Percentiles rank a stretch among this genome's conserved stretches.
Conservation (phyloP, 1,140 invertebrate genomes). For the Helicoverpa zea region DNA sequence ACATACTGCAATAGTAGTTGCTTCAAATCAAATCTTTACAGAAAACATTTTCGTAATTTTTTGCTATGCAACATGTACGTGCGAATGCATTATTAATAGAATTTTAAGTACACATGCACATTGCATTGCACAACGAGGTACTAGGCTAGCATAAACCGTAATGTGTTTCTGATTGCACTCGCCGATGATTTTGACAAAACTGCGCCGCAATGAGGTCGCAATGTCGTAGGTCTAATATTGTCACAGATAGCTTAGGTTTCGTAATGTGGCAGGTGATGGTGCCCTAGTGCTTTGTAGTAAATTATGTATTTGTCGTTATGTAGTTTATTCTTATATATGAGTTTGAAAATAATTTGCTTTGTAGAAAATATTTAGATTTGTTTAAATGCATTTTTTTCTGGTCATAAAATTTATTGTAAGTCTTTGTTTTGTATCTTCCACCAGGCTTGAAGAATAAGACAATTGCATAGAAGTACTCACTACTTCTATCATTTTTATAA, state of each 20-base stretch:
- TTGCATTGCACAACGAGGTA: conserved; percentile 5
- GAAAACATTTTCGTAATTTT: too few relatives aligned
- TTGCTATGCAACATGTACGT: too few relatives aligned
- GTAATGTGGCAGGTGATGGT: not conserved
- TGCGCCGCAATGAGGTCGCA: not conserved
- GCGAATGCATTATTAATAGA: conserved; percentile 18
- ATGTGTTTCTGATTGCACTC: conserved; percentile 60
- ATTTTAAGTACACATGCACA: conserved; percentile 14
- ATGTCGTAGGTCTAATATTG: conserved; percentile 2
- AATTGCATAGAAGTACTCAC: too few relatives aligned
- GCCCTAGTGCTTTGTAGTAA: not conserved
- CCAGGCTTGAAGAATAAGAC: too few relatives aligned
- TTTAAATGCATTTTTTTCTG: too few relatives aligned
- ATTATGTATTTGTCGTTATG: not conserved
- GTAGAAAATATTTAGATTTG: too few relatives aligned
- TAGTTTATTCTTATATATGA: not conserved
- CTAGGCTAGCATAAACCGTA: conserved; percentile 41
- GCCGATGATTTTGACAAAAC: conserved; percentile 40
- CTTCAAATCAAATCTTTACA: too few relatives aligned
- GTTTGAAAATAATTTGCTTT: not conserved
- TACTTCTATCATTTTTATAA: too few relatives aligned
- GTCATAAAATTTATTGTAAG: too few relatives aligned
- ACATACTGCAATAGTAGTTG: too few relatives aligned
- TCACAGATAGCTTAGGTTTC: not conserved
- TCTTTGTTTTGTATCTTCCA: too few relatives aligned